phyloP scores from a whole-genome alignment of 2,797 vertebrate genomes.

The Leptoclinus maculatus region DNA sequence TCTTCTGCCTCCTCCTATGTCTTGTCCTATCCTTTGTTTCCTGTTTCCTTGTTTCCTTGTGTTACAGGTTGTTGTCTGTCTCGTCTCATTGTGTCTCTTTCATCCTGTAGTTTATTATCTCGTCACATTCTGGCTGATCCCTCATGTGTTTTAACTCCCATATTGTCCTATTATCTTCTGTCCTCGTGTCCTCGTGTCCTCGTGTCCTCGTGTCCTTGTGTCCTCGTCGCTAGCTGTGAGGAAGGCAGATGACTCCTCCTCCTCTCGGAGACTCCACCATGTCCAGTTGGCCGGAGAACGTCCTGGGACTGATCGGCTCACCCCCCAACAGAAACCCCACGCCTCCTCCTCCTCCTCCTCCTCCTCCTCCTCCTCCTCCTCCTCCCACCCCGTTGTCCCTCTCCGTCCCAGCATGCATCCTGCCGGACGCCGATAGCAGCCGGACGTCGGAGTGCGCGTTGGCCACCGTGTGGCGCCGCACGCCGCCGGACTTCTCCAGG shows the following conservation, averaged over 20 bases:
- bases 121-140: not conserved
- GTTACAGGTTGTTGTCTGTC: not conserved
- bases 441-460: constrained; percentile 90
- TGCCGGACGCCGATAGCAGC: constrained; percentile 88
- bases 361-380: not conserved
- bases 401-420: constrained; percentile 83
- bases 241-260: constrained; percentile 15
- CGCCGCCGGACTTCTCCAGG: constrained; percentile 89
- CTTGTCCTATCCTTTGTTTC: not conserved
- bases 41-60: not conserved
- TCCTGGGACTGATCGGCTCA: constrained; percentile 30
- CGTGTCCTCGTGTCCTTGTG: not conserved
- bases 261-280: constrained; percentile 55
- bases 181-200: too few species aligned
- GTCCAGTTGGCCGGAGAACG: constrained; percentile 56
- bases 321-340: constrained; percentile 31
- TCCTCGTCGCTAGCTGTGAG: constrained; percentile 6
- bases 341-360: not conserved
- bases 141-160: too few species aligned
- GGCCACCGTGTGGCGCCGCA: constrained; percentile 94
- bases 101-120: not conserved
- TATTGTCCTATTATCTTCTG: not conserved
- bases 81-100: not conserved
- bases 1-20: not conserved
- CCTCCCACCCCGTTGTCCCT: constrained; percentile 61